Conservation (phyloP, 2,113 vertebrate species). For the Myotis lucifugus region DNA sequence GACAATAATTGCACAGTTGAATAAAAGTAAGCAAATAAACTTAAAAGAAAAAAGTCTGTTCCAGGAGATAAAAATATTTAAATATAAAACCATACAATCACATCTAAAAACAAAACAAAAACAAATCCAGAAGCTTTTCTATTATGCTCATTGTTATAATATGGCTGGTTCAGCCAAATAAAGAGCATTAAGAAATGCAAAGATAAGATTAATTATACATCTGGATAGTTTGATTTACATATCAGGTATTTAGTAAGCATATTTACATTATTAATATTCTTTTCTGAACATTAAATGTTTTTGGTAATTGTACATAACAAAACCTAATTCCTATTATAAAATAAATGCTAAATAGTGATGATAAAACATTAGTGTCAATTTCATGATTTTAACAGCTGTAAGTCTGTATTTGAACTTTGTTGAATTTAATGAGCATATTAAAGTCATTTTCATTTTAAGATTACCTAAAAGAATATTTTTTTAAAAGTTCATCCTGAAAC, state of each 20-base stretch:
- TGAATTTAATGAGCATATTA: constrained; percentile 86
- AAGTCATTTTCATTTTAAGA: constrained; percentile 88
- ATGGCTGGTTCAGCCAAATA: neutral
- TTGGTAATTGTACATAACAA: constrained; percentile 79
- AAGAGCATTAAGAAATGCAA: neutral
- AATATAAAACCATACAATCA: constrained; percentile 31
- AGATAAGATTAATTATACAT: constrained; percentile 47
- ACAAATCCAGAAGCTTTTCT: neutral
- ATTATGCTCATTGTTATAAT: neutral
- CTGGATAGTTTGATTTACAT: constrained; percentile 36
- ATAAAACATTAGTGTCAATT: constrained; percentile 86
- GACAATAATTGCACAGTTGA: too few species aligned
- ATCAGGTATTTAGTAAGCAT: constrained; percentile 38
- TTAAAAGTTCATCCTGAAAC: neutral
- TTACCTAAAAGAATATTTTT: constrained; percentile 84
- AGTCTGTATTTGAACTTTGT: constrained; percentile 85
- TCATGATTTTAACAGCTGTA: constrained; percentile 85
- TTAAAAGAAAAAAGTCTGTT: neutral
- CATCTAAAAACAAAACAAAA: neutral
- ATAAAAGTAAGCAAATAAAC: neutral
- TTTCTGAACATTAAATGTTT: constrained; percentile 67
- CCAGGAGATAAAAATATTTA: neutral
- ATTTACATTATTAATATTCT: constrained; percentile 63
- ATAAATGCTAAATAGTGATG: constrained; percentile 86
- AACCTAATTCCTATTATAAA: constrained; percentile 80